A percentile compares a stretch with the other conserved stretches of the same genome.
phyloP scores from a whole-genome alignment of 2,113 vertebrate genomes.

The Dipodomys stephensi region DNA sequence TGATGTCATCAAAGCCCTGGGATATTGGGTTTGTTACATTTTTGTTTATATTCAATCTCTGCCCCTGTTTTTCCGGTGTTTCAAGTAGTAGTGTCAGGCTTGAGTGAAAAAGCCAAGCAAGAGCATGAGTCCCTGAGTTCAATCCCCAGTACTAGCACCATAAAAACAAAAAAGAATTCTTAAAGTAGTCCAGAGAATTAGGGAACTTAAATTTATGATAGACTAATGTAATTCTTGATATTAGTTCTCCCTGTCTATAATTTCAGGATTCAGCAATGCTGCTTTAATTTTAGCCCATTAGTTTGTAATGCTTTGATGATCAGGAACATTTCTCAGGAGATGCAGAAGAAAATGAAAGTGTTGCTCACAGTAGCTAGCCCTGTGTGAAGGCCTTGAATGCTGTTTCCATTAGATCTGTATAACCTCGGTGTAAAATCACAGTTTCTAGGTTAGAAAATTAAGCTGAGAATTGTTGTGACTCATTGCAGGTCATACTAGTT shows the following conservation, averaged over 20 bases:
- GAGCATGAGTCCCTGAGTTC: no score
- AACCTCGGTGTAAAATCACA: not conserved
- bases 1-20: constrained; percentile 91
- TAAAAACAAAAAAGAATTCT: not conserved
- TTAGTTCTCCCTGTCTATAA: not conserved
- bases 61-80: constrained; percentile 6
- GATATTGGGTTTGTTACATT: constrained; percentile 89
- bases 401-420: not conserved
- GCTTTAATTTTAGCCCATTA: not conserved
- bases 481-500: not conserved
- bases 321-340: not conserved
- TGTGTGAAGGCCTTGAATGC: rapidly evolving
- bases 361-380: not conserved
- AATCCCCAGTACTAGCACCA: no score
- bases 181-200: not conserved
- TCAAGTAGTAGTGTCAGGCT: no score
- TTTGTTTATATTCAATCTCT: constrained; percentile 75
- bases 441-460: not conserved
- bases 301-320: not conserved
- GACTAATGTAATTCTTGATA: not conserved
- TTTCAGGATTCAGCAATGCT: not conserved
- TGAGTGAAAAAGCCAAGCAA: no score
- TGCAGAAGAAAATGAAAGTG: not conserved
- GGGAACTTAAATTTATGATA: not conserved
- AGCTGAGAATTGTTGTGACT: not conserved